A percentile compares a stretch with the other conserved stretches of the same genome.
These are phyloP conservation scores for Nezara viridula DNA, from an alignment of 2,888 invertebrate genomes.

Conservation along the genomic window DNA sequence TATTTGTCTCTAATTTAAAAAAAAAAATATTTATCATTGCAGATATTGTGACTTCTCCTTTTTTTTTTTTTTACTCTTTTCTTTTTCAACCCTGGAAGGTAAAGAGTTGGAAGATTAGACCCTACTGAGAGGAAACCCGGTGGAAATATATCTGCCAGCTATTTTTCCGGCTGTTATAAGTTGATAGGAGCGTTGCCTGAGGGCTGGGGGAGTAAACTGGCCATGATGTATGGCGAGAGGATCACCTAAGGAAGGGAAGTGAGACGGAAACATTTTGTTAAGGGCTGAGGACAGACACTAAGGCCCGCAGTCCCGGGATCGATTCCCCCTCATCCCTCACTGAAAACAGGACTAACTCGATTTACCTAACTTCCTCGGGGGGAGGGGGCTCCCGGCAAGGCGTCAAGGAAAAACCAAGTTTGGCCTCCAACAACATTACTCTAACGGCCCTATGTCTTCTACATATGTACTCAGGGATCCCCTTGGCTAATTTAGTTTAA, in stretches of 20 bases:
- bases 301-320: background rate
- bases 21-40: too few relatives aligned
- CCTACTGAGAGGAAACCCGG: background rate
- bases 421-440: conserved; percentile 22
- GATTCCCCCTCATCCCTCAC: conserved; percentile 42
- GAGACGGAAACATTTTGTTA: conserved; percentile 48
- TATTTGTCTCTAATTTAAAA: too few relatives aligned
- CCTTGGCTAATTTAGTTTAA: conserved; percentile 21
- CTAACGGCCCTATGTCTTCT: conserved; percentile 34
- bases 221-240: background rate
- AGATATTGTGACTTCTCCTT: too few relatives aligned
- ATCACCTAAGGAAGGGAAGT: conserved; percentile 1
- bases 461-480: conserved; percentile 15
- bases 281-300: conserved; percentile 32
- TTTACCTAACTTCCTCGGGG: conserved; percentile 27
- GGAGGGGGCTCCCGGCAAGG: background rate
- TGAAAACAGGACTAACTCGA: conserved; percentile 47
- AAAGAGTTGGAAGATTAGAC: background rate
- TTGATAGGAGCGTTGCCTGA: background rate
- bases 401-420: conserved; percentile 51
- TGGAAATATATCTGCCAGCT: conserved; percentile 7
- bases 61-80: too few relatives aligned
- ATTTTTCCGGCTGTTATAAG: conserved; percentile 48
- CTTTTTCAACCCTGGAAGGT: background rate
- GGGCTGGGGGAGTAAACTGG: background rate